Conservation (phyloP, 2,113 vertebrate genomes). For the Hypanus sabinus region DNA sequence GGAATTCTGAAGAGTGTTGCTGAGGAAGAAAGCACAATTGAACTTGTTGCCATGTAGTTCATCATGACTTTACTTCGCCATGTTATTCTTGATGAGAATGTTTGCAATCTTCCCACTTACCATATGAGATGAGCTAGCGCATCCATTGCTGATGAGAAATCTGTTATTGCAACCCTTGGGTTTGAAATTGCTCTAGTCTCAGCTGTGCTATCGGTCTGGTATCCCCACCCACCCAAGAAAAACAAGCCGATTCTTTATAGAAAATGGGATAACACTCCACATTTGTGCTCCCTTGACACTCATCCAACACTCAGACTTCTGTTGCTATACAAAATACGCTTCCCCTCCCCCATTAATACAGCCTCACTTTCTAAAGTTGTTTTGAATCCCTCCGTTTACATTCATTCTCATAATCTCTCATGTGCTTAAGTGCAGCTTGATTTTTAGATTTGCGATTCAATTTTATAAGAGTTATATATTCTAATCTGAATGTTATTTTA, state of each 20-base stretch:
- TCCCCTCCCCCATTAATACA: not conserved
- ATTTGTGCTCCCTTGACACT: not conserved
- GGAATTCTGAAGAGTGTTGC: constrained; percentile 1
- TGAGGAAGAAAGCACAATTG: constrained; percentile 17
- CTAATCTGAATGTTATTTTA: not conserved
- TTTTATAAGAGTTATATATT: not conserved
- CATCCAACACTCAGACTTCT: not conserved
- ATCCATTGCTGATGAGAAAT: not conserved
- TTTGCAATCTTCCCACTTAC: not conserved
- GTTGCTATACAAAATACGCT: not conserved
- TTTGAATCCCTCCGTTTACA: not conserved
- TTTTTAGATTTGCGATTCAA: not conserved
- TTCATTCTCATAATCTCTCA: not conserved
- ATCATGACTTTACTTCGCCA: not conserved
- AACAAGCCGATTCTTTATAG: not conserved
- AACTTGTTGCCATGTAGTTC: not conserved
- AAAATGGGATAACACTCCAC: not conserved
- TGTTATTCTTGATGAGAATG: not conserved
- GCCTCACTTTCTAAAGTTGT: not conserved
- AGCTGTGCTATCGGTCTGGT: not conserved
- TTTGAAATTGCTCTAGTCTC: not conserved
- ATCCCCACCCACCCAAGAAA: not conserved
- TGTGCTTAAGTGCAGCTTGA: not conserved
- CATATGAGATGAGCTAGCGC: not conserved
- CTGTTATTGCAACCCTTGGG: not conserved